Percentiles rank a stretch among this genome's conserved stretches.
phyloP scores from a whole-genome alignment of 2,797 vertebrate species.

The Sciaenops ocellatus region DNA sequence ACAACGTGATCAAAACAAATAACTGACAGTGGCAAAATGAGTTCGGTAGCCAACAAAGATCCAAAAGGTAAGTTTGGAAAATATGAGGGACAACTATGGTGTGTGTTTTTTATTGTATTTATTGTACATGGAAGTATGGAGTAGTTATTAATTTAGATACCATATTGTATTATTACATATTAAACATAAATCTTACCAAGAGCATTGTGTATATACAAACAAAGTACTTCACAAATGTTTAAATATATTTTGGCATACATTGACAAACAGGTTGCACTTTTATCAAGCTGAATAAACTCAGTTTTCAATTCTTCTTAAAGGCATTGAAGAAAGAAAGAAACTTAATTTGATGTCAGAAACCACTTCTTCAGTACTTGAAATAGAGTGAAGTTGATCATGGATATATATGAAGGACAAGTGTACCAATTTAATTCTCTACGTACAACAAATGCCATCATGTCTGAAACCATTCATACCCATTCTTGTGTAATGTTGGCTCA shows the following conservation, averaged over 20 bases:
- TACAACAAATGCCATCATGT: slow-evolving; percentile 17
- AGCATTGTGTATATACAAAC: background rate
- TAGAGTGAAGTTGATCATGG: background rate
- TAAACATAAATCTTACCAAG: background rate
- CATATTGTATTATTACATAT: background rate
- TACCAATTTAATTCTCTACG: slow-evolving; percentile 1
- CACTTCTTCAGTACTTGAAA: background rate
- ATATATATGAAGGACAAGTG: slow-evolving; percentile 14
- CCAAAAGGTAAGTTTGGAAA: slow-evolving; percentile 64
- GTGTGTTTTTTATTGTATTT: background rate
- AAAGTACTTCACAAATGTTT: background rate
- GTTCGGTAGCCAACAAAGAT: slow-evolving; percentile 26
- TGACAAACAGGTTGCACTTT: background rate
- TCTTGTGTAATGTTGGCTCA: slow-evolving; percentile 8
- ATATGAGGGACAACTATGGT: background rate
- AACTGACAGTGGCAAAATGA: slow-evolving; percentile 53
- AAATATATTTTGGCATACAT: too few relatives aligned
- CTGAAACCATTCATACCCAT: slow-evolving; percentile 15
- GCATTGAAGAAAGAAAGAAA: background rate
- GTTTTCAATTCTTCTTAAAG: background rate
- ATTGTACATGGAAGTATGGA: background rate
- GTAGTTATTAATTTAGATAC: background rate
- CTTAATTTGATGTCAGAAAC: background rate
- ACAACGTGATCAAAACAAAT: background rate
- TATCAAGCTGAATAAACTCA: background rate